A percentile compares a stretch with the other conserved stretches of the same genome.
Evolutionary conservation across 2,888 invertebrate genomes (phyloP).

Genomic region (Chalcosyrphus nemorum): DNA sequence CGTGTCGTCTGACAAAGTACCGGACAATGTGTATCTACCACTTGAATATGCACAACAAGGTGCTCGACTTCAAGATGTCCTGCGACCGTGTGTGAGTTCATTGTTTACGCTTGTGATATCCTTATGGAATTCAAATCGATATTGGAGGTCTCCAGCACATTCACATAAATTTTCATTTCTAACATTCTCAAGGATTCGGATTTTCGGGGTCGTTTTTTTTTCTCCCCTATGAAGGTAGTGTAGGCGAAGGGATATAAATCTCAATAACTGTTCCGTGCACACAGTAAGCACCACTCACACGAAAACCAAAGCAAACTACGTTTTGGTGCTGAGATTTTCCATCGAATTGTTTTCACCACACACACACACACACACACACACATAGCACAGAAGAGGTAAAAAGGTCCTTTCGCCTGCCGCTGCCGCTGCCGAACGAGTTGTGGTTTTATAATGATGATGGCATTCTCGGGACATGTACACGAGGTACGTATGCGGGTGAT

Average conservation of each 20-base stretch:
- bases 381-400: no score
- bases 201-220: conserved; percentile 5
- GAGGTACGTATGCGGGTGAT: conserved; percentile 9
- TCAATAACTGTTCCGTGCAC: conserved; percentile 66
- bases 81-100: conserved; percentile 35
- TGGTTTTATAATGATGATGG: conserved; percentile 73
- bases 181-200: conserved; percentile 43
- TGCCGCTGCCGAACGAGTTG: conserved; percentile 60
- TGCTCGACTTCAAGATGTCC: conserved; percentile 52
- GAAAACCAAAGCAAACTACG: conserved; percentile 27
- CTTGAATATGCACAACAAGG: conserved; percentile 46
- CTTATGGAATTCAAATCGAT: conserved; percentile 67
- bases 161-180: conserved; percentile 64
- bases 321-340: conserved; percentile 51
- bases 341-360: conserved; percentile 56
- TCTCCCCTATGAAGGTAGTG: conserved; percentile 10
- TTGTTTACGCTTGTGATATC: conserved; percentile 61
- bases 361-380: no score
- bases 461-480: conserved; percentile 56
- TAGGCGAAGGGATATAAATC: conserved; percentile 56
- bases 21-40: conserved; percentile 15
- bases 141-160: conserved; percentile 43
- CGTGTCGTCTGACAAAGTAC: conserved; percentile 24
- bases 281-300: not conserved
- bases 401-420: conserved; percentile 50